Evolutionary conservation across 2,113 vertebrate species (phyloP), one percentile per base, ranked within the genome.

Genomic region (Bostrychus sinensis): DNA sequence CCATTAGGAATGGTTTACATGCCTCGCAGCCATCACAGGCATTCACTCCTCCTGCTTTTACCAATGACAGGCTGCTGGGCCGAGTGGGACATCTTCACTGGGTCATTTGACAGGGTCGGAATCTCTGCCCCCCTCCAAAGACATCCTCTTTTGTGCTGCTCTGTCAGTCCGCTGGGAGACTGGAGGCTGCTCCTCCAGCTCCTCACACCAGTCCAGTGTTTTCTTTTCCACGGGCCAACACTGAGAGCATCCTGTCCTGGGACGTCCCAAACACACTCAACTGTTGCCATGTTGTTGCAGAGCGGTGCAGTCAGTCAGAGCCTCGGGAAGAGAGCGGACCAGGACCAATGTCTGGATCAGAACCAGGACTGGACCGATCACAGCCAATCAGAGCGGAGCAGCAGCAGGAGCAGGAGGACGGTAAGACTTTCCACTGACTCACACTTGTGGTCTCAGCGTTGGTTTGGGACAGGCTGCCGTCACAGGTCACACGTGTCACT

Each of bases 211-310:
- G 74, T 56, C 61, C 72, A 67, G 80, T 88, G 86, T 88, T 89
- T 80, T 78, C 43, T 59, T 85, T 86, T 77, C 71, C 58, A 62
- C 20, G 58, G 73, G 72, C 68, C 76, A 78, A 78, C 66, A 58
- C 75, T 81, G 83, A 80, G 79, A 57, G 56, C 84, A 28, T 89
- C 76, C 62, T 62, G 70, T 84, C 73, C 62, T 32, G 16, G 63
- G 51, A 65, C 46, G 56, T 39, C 59, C 19, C 16, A 75, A 75
- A 50, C 60, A 71, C 55, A 61, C 48, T 6, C 30, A 54, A 85
- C 43, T 72, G 63, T 66, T 89, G 62, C 87, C 83, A 84, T 91
- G 87, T 86, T 89, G 25, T 93, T 91, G 86, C 89, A 95, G 95
- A 84, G 66, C 36, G 79, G 50, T 63, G 63, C 75, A 71, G 80